Conservation (phyloP, 2,888 invertebrate species). For the Lycocerus yunnanus region DNA sequence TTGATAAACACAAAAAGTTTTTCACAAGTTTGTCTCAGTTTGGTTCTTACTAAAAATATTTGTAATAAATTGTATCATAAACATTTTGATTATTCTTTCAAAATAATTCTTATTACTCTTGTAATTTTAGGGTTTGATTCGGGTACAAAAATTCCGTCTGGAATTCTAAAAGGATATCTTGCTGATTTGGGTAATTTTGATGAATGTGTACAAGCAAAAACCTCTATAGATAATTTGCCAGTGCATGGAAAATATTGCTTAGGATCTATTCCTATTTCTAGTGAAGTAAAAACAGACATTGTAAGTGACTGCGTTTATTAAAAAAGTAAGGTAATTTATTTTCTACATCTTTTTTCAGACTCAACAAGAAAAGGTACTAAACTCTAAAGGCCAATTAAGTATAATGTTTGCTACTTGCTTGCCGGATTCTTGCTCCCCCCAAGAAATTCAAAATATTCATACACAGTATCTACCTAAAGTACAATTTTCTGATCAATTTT, state of each 20-base stretch:
- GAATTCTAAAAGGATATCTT: slow-evolving; percentile 29
- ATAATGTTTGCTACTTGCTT: background rate
- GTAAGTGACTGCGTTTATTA: too few species aligned
- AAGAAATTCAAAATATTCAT: background rate
- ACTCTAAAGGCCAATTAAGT: background rate
- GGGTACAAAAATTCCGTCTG: slow-evolving; percentile 32
- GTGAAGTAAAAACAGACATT: too few species aligned
- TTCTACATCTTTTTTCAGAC: too few species aligned
- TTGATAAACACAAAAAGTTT: too few species aligned
- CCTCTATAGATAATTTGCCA: background rate
- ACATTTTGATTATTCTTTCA: too few species aligned
- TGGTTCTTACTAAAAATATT: too few species aligned
- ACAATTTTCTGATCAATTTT: background rate
- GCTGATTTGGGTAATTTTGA: slow-evolving; percentile 34
- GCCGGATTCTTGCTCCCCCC: background rate
- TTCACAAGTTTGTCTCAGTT: too few species aligned
- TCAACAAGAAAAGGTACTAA: too few species aligned
- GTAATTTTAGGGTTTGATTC: slow-evolving; percentile 37
- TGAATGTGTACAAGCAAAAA: slow-evolving; percentile 24
- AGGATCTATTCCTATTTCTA: background rate
- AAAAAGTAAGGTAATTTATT: too few species aligned
- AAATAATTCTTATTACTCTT: too few species aligned
- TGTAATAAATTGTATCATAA: too few species aligned
- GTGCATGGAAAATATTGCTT: background rate
- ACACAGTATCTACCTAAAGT: background rate